Percentiles rank a stretch among this genome's conserved stretches.
Conservation (phyloP, 2,113 vertebrate genomes). For the Zosterops pallidus region DNA sequence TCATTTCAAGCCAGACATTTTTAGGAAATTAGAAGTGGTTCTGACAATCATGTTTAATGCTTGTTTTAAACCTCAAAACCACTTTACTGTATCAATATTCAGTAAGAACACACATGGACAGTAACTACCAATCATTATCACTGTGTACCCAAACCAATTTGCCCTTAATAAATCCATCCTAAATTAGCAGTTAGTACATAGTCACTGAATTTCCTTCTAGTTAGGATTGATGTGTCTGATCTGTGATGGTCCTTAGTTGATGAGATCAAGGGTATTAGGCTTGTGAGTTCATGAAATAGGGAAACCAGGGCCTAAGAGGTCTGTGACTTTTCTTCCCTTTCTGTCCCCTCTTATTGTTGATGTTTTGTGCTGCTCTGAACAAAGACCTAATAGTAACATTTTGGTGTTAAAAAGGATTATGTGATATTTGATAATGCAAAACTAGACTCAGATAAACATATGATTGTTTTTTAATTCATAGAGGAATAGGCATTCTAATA, state of each 20-base stretch:
- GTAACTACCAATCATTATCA: neutral
- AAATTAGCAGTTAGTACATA: neutral
- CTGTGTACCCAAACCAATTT: neutral
- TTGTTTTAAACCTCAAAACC: neutral
- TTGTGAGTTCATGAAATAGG: neutral
- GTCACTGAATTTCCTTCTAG: neutral
- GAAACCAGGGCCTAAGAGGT: neutral
- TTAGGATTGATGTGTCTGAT: neutral
- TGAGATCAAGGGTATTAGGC: neutral
- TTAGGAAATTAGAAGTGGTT: neutral
- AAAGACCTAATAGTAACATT: neutral
- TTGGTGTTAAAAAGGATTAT: neutral
- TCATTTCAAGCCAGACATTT: neutral
- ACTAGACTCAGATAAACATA: neutral
- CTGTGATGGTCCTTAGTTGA: accelerated
- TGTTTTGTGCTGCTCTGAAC: neutral
- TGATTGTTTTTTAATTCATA: neutral
- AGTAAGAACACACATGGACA: neutral
- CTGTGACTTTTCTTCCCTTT: neutral
- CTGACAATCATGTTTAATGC: accelerated
- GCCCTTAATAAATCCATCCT: neutral
- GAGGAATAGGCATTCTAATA: neutral
- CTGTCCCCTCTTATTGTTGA: neutral
- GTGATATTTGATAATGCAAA: neutral
- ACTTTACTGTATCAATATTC: neutral